Evolutionary conservation across 2,888 invertebrate genomes (phyloP).

Genomic region (Cephonodes hylas): DNA sequence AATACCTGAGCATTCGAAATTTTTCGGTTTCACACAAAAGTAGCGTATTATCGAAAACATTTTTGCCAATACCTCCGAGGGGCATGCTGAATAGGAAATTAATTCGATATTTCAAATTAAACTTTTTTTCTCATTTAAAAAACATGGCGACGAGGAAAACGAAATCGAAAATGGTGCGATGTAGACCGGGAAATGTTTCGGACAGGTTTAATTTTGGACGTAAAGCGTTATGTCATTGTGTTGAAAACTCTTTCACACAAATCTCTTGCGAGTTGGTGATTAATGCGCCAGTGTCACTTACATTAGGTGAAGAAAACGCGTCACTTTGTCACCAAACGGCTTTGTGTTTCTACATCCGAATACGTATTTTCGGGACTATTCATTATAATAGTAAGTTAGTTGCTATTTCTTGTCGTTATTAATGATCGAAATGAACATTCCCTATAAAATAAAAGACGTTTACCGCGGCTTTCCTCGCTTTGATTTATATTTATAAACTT

Average conservation of each 20-base stretch:
- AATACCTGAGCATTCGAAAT: background rate
- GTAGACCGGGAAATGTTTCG: constrained; percentile 30
- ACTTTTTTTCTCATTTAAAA: constrained; percentile 21
- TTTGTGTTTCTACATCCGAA: constrained; percentile 9
- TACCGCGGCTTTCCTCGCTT: no score
- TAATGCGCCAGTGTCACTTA: constrained; percentile 30
- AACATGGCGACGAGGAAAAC: constrained; percentile 13
- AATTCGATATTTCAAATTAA: constrained; percentile 20
- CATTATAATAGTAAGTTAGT: background rate
- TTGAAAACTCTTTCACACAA: constrained; percentile 28
- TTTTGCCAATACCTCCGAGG: constrained; percentile 2
- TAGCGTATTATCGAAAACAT: constrained; percentile 5
- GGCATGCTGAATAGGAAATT: constrained; percentile 10
- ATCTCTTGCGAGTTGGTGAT: constrained; percentile 32
- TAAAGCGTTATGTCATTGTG: constrained; percentile 30
- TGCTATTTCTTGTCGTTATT: background rate
- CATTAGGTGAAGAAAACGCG: constrained; percentile 28
- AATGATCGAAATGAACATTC: no score
- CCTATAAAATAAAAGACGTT: no score
- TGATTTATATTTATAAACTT: no score
- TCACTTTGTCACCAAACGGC: constrained; percentile 7
- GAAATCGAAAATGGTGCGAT: constrained; percentile 26
- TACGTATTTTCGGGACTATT: constrained; percentile 2
- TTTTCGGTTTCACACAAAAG: constrained; percentile 8
- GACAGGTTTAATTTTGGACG: constrained; percentile 36